Evolutionary conservation across 2,113 vertebrate species (phyloP).

Genomic region (Thermophis baileyi): DNA sequence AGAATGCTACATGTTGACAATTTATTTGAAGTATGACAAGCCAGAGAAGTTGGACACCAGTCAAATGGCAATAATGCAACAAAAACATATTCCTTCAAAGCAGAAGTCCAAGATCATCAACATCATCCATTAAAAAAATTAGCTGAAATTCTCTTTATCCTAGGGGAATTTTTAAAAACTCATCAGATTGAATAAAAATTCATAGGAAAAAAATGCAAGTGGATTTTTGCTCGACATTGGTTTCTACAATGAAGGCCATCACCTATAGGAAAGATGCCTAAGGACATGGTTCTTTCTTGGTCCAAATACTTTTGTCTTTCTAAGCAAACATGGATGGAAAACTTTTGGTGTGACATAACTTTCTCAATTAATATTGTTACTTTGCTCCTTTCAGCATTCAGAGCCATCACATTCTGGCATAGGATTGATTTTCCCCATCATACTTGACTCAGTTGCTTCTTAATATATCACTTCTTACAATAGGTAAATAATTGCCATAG

Average conservation of each 20-base stretch:
- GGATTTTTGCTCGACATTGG: not conserved
- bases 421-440: not conserved
- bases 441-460: not conserved
- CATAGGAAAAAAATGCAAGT: not conserved
- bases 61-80: not conserved
- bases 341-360: not conserved
- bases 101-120: not conserved
- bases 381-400: not conserved
- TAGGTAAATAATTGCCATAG: not conserved
- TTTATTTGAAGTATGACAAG: not conserved
- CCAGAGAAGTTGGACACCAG: not conserved
- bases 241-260: not conserved
- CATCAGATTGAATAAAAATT: not conserved
- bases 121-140: not conserved
- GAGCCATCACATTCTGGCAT: not conserved
- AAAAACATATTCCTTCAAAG: not conserved
- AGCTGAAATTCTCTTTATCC: not conserved
- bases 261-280: not conserved
- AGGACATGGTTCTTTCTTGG: not conserved
- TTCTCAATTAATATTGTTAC: not conserved
- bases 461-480: not conserved
- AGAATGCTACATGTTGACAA: not conserved
- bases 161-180: not conserved
- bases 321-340: not conserved
- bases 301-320: not conserved